Evolutionary conservation across 2,888 invertebrate genomes (phyloP), one percentile per base, ranked within the genome.

Genomic region (Unio pictorum): DNA sequence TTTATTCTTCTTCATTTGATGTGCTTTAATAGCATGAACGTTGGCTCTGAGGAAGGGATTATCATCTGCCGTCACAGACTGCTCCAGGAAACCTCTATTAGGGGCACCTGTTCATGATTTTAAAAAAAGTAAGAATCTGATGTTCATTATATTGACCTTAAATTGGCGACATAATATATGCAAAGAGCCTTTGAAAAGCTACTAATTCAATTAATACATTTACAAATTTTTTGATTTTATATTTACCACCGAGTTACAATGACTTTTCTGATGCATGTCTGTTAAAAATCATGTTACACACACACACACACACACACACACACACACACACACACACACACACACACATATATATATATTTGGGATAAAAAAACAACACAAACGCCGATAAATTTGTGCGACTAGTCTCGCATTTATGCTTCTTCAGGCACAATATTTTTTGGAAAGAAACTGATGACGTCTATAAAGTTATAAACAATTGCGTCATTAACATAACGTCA

Each of bases 21-120:
- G 84, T 0, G 81, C 75, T 70, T 81, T 86, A 56, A 89, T 87
- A 28, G 87, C 81, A 20, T 85, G 83, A 15, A 89, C 87, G 69
- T 87, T 85, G n/a, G 83, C 79, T 56, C 88, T 73, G 6, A 90
- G 80, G 76, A 88, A 90, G 3, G 89, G 86, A 68, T 89, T 86
- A 71, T 90, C 90, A 54, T 76, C 71, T 45, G 86, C 81, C 23
- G 88, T 88, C 63, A 90, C 89, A 30, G 86, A 86, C 79, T 89
- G 89, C 58, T 86, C 83, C 67, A 90, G 81, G 68, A 86, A 89
- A 30, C 86, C 89, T 59, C 87, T 83, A 64, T 78, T 79, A 11
- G 90, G 90, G 23, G 88, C 87, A 65, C 89, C 90, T 89, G 67
- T 55, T 61, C 64, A 64, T 56, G 55, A 23, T 17, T 23, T 23